These are phyloP conservation scores for human DNA, from an alignment of 2,113 vertebrate species.

Conservation along the genomic window DNA sequence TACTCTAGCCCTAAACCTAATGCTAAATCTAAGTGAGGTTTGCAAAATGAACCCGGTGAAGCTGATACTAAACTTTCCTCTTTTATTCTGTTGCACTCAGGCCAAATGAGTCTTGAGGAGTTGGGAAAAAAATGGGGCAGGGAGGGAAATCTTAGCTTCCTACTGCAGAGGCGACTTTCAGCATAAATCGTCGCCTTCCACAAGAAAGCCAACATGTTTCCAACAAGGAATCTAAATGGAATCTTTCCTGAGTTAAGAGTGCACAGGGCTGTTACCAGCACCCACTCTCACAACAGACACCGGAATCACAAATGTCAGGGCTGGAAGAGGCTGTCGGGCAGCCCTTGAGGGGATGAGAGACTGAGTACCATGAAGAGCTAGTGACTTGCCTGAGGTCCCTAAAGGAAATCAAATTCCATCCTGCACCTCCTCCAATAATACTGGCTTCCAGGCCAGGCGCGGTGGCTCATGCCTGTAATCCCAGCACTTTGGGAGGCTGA, in stretches of 20 bases:
- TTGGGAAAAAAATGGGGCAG: not conserved
- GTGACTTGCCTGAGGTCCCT: not conserved
- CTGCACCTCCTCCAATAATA: not conserved
- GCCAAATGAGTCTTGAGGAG: not conserved
- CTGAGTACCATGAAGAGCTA: not conserved
- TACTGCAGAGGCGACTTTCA: not conserved
- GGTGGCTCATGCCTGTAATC: too few relatives aligned
- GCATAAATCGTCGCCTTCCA: not conserved
- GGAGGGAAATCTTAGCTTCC: not conserved
- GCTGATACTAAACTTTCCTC: not conserved
- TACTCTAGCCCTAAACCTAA: not conserved
- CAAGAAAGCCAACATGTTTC: not conserved
- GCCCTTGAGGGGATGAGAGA: too few relatives aligned
- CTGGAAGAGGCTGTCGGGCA: not conserved
- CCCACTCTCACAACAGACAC: not conserved
- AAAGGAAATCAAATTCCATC: not conserved
- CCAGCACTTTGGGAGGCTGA: too few relatives aligned
- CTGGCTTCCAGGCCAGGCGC: rapidly evolving
- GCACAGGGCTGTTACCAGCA: not conserved
- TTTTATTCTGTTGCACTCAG: not conserved
- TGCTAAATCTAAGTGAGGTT: not conserved
- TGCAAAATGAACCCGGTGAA: not conserved
- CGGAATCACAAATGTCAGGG: not conserved
- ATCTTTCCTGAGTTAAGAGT: not conserved
- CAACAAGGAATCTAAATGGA: not conserved